A percentile compares a stretch with the other conserved stretches of the same genome.
phyloP scores from a whole-genome alignment of 1,140 invertebrate species.

The Papilio polyxenes region DNA sequence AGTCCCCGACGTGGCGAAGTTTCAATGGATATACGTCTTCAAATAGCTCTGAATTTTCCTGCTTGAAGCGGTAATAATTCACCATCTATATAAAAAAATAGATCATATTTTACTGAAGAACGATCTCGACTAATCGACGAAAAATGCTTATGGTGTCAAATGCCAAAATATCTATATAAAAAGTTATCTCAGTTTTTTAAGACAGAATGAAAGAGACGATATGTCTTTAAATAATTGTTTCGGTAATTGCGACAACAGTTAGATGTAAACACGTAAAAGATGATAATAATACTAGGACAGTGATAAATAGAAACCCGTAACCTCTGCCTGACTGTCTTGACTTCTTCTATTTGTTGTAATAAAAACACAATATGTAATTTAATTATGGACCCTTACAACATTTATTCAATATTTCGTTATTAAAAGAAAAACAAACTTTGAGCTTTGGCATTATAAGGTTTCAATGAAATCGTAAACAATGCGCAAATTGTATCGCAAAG shows the following conservation, averaged over 20 bases:
- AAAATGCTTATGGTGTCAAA: too few species aligned
- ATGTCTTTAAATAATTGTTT: too few species aligned
- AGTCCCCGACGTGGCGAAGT: constrained; percentile 85
- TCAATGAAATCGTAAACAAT: not conserved
- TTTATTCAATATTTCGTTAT: too few species aligned
- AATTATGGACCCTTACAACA: too few species aligned
- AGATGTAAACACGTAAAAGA: too few species aligned
- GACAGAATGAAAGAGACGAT: too few species aligned
- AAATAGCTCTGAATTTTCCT: constrained; percentile 86
- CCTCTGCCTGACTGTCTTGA: not conserved
- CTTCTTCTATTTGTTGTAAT: not conserved
- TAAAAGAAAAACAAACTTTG: too few species aligned
- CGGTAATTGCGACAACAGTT: too few species aligned
- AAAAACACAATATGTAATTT: not conserved
- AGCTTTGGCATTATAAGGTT: not conserved
- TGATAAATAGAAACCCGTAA: too few species aligned
- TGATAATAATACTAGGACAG: too few species aligned
- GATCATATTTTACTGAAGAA: not conserved
- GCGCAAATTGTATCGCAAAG: not conserved
- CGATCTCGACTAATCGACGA: not conserved
- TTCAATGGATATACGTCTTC: constrained; percentile 84
- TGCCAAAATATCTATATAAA: too few species aligned
- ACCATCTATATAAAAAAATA: constrained; percentile 81
- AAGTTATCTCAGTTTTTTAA: too few species aligned
- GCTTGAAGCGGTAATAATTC: constrained; percentile 88